A percentile compares a stretch with the other conserved stretches of the same genome.
Evolutionary conservation across 2,113 vertebrate species (phyloP).

Genomic region (Gobius niger): DNA sequence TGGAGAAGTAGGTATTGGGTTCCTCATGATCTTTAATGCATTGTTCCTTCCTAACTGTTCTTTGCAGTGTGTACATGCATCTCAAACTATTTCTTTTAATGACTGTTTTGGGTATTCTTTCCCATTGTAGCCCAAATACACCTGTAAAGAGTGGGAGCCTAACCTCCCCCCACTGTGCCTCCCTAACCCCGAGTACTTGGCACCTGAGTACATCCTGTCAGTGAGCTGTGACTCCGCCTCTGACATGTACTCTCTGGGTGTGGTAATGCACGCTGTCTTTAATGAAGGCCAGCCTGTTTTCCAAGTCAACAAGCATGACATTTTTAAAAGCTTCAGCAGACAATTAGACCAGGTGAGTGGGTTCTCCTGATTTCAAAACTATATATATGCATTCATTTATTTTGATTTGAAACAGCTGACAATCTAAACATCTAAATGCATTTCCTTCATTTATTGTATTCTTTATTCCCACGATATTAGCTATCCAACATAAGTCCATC

Average conservation of each 20-base stretch:
- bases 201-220: constrained; percentile 96
- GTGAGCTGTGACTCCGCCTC: constrained; percentile 97
- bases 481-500: constrained; percentile 88
- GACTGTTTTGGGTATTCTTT: not conserved
- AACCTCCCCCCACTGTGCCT: constrained; percentile 94
- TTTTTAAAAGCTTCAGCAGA: constrained; percentile 98
- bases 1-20: no score
- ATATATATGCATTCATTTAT: no score
- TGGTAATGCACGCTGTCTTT: constrained; percentile 92
- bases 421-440: no score
- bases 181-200: constrained; percentile 96
- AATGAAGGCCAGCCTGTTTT: constrained; percentile 97
- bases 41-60: not conserved
- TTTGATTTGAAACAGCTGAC: no score
- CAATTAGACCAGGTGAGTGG: constrained; percentile 92
- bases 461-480: constrained; percentile 59
- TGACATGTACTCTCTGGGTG: constrained; percentile 97
- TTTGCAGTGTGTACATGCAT: not conserved
- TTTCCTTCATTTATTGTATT: not conserved
- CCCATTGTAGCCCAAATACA: constrained; percentile 82
- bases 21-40: not conserved
- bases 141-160: constrained; percentile 98
- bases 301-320: constrained; percentile 96
- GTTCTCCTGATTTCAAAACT: not conserved
- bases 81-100: not conserved